These are phyloP conservation scores for Amiota communis DNA, from an alignment of 2,888 invertebrate species.

Conservation along the genomic window DNA sequence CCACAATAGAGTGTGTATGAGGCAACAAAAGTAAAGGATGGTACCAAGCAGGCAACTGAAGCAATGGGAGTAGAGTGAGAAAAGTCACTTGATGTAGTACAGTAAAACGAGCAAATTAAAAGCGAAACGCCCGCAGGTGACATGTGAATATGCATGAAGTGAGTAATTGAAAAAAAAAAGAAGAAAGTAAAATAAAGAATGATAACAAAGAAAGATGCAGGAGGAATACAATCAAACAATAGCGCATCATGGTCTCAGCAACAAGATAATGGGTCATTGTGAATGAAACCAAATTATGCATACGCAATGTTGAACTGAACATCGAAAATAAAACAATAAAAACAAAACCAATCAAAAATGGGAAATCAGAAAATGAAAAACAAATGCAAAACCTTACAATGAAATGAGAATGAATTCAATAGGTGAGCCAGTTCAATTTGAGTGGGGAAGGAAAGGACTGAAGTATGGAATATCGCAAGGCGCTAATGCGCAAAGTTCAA, in stretches of 20 bases:
- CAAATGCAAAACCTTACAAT: background rate
- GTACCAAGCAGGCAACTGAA: background rate
- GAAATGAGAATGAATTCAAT: no score
- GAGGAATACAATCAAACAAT: constrained; percentile 26
- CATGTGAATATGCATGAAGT: constrained; percentile 28
- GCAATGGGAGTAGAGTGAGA: background rate
- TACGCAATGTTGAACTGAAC: background rate
- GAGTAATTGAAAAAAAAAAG: constrained; percentile 55
- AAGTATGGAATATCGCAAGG: background rate
- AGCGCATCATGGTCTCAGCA: background rate
- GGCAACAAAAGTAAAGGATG: background rate
- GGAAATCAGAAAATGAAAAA: background rate
- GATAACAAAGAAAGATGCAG: constrained; percentile 1
- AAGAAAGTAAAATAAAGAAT: constrained; percentile 41
- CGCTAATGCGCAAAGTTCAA: background rate
- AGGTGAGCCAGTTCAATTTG: no score
- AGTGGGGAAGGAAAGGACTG: no score
- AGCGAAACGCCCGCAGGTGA: constrained; percentile 54
- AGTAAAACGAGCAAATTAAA: constrained; percentile 53
- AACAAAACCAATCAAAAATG: no score
- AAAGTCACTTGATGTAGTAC: constrained; percentile 39
- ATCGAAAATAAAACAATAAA: no score
- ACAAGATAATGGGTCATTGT: background rate
- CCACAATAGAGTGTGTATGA: background rate
- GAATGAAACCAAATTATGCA: background rate